Conservation (phyloP, 2,888 invertebrate species). For the Morinoia aosen region DNA sequence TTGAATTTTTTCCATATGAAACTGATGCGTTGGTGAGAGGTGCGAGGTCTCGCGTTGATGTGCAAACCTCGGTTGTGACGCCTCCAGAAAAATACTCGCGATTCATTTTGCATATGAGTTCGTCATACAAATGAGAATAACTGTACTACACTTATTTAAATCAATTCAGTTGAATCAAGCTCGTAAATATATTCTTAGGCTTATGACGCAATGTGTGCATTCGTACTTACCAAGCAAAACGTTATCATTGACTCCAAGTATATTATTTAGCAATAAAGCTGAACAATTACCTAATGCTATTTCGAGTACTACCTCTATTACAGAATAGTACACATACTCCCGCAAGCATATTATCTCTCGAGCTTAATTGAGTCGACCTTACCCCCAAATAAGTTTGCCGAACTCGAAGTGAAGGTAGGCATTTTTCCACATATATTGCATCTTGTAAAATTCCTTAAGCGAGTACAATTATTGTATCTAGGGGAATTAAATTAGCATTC, state of each 20-base stretch:
- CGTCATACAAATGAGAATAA: neutral
- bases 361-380: no score
- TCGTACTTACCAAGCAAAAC: no score
- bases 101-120: neutral
- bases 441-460: no score
- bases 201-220: no score
- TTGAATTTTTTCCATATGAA: neutral
- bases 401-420: neutral
- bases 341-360: no score
- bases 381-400: neutral
- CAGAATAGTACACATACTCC: neutral
- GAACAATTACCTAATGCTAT: no score
- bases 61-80: neutral
- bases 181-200: no score
- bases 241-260: no score
- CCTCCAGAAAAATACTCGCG: neutral
- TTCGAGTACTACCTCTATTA: no score
- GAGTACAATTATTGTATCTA: no score
- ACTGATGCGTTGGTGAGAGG: neutral
- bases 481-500: no score
- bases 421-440: neutral
- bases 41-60: neutral
- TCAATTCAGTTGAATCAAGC: neutral
- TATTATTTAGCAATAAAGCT: no score
- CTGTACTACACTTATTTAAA: neutral